A percentile compares a stretch with the other conserved stretches of the same genome.
These are phyloP conservation scores for Eublepharis macularius DNA, from an alignment of 2,113 vertebrate species.

Conservation along the genomic window DNA sequence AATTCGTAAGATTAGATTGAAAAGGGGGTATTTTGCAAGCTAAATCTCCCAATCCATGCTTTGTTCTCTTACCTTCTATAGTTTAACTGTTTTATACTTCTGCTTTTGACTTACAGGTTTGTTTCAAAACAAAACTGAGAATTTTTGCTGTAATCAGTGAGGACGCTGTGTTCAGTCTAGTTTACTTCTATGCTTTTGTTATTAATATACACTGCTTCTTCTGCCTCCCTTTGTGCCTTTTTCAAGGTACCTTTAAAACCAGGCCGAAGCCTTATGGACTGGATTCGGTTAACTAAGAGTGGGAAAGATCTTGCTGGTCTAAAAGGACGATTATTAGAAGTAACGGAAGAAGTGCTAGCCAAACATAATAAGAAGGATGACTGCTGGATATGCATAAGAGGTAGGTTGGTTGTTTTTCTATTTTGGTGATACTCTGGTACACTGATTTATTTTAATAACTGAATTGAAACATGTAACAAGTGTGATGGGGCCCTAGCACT, in stretches of 20 bases:
- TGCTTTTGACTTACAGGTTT: accelerated
- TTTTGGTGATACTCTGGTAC: neutral
- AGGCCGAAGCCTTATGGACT: constrained; percentile 98
- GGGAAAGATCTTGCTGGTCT: constrained; percentile 91
- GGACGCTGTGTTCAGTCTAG: neutral
- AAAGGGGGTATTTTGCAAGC: neutral
- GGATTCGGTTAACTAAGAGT: constrained; percentile 93
- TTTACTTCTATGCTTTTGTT: neutral
- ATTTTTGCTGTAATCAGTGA: neutral
- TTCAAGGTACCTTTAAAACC: constrained; percentile 92
- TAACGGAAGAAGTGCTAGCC: constrained; percentile 89
- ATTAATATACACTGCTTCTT: neutral
- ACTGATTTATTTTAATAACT: neutral
- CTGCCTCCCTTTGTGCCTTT: neutral
- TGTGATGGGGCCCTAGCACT: neutral
- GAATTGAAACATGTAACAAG: neutral
- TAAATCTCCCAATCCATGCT: neutral
- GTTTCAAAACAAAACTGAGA: neutral
- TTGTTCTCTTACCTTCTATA: neutral
- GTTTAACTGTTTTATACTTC: neutral
- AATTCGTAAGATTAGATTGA: no score
- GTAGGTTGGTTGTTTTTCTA: constrained; percentile 65
- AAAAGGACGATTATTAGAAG: constrained; percentile 87
- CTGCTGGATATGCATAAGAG: constrained; percentile 98
- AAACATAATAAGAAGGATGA: constrained; percentile 89